Conservation (phyloP, 2,888 invertebrate genomes). For the Folsomia manolachei region DNA sequence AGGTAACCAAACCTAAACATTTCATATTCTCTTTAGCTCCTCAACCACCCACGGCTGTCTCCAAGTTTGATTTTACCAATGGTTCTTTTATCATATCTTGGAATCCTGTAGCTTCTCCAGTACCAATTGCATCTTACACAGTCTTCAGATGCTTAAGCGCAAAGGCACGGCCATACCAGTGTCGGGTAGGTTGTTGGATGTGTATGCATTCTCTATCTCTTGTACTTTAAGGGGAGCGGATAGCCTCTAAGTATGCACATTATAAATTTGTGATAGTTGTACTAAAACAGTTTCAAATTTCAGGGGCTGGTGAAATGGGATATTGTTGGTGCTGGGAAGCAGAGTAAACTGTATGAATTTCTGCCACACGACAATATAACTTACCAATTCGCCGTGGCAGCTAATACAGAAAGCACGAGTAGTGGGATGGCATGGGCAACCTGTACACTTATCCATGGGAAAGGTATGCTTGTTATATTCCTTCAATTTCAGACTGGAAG, state of each 20-base stretch:
- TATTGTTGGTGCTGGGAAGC: constrained; percentile 25
- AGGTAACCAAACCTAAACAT: too few species aligned
- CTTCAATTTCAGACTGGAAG: neutral
- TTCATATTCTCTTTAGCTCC: constrained; percentile 52
- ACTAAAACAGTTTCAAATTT: neutral
- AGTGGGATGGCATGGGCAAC: constrained; percentile 84
- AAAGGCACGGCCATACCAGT: constrained; percentile 61
- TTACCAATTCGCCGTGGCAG: constrained; percentile 78
- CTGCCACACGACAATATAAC: constrained; percentile 54
- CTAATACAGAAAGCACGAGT: constrained; percentile 66
- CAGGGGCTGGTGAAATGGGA: constrained; percentile 46
- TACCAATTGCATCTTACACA: constrained; percentile 63
- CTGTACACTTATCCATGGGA: constrained; percentile 64
- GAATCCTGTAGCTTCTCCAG: constrained; percentile 59
- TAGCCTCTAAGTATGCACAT: too few species aligned
- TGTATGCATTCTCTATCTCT: too few species aligned
- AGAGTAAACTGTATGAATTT: constrained; percentile 29
- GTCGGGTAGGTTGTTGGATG: constrained; percentile 57
- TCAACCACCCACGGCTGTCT: constrained; percentile 62
- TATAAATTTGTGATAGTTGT: too few species aligned
- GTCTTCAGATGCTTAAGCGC: constrained; percentile 73
- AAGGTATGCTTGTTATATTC: constrained; percentile 50
- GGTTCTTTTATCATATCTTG: constrained; percentile 73
- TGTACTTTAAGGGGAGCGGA: too few species aligned
- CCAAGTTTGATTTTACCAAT: constrained; percentile 70